Conservation (phyloP, 1,140 invertebrate genomes). For the Coenobita brevimanus region DNA sequence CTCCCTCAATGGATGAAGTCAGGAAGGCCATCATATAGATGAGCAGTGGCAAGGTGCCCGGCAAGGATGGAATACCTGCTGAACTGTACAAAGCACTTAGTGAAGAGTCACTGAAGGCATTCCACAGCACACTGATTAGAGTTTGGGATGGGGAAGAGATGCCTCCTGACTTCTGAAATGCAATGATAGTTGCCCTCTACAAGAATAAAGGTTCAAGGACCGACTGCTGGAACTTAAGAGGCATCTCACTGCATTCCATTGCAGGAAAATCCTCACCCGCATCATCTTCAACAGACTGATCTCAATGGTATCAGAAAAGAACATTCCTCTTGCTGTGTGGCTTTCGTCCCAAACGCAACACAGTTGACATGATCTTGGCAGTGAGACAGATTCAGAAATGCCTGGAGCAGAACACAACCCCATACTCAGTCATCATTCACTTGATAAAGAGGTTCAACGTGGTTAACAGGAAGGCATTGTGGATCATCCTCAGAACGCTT, state of each 20-base stretch:
- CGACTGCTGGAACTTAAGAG: neutral
- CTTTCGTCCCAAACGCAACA: constrained; percentile 1
- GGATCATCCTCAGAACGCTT: neutral
- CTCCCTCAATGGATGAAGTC: too few species aligned
- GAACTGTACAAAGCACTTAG: neutral
- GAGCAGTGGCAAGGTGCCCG: too few species aligned
- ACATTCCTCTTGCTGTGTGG: neutral
- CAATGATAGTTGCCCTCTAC: neutral
- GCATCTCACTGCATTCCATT: neutral
- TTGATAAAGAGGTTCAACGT: constrained; percentile 3
- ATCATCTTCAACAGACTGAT: constrained; percentile 2
- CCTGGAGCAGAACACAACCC: neutral
- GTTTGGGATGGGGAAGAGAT: too few species aligned
- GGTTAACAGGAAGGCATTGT: neutral
- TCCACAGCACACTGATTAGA: too few species aligned
- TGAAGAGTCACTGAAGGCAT: too few species aligned
- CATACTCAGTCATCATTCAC: constrained; percentile 3
- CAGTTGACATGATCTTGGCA: neutral
- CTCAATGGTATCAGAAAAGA: neutral
- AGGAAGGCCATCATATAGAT: too few species aligned
- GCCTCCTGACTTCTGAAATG: too few species aligned
- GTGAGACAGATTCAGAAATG: constrained; percentile 29
- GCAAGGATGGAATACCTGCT: neutral
- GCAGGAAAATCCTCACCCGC: constrained; percentile 18
- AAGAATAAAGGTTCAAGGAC: neutral